Base-by-base conservation (phyloP, 2,113 vertebrate genomes). In the Scopus umbretta region DNA sequence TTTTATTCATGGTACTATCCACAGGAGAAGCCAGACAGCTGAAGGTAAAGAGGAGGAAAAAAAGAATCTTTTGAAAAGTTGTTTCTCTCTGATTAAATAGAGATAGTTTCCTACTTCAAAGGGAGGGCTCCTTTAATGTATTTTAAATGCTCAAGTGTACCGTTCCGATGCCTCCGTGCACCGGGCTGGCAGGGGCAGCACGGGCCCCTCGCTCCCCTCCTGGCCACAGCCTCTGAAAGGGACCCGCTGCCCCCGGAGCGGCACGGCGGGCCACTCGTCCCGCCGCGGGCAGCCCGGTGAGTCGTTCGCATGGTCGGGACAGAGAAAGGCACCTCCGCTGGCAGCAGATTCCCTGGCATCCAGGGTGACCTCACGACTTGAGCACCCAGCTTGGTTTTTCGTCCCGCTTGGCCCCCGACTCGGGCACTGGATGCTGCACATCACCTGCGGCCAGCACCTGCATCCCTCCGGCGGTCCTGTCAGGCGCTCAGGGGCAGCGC, bases 1-100 rank as follows among this genome's bases (percentile, higher is more conserved):
- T 99, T 98, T 98, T 98, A 98, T 98, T 98, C 98, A 98, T 98
- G 97, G 97, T 98, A 98, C 97, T 98, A 98, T 98, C 98, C 98
- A 98, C 97, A 98, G 97, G 98, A 98, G 98, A 98, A 98, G 97
- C 97, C 97, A 98, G 98, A 88, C 96, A 94, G 97, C 97, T 98
- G 98, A 98, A 98, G 98, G 98, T 98, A 98, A 97, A 98, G 98
- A 95, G 97, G 90, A 89, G 56, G 26, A 18, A 13, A 29, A 38
- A 86, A 40, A 56, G 53, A 97, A 68, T 97, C 98, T 98, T 98
- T 98, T 98, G 98, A 98, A 98, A 98, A 98, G 97, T 98, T 98
- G 97, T 98, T 98, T 98, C 98, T 97, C 94, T 98, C 98, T 98
- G 98, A 98, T 98, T 98, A 98, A 98, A 98, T 98, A 97, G 97